phyloP scores from a whole-genome alignment of 2,888 invertebrate species.

The Melangyna quadrimaculata region DNA sequence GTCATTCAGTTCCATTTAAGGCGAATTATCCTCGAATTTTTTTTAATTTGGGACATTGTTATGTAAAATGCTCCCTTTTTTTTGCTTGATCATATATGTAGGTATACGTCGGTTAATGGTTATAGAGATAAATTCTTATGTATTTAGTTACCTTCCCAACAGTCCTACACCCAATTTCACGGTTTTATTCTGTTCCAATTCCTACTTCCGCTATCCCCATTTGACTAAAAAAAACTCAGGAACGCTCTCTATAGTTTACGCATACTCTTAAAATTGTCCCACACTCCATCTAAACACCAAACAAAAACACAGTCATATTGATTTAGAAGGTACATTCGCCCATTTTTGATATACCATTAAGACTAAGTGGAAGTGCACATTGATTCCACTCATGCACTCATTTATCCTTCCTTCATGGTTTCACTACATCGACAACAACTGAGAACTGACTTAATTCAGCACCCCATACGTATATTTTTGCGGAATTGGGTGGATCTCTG shows the following conservation, averaged over 20 bases:
- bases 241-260: slow-evolving; percentile 40
- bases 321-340: slow-evolving; percentile 61
- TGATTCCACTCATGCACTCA: not conserved
- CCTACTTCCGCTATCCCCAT: slow-evolving; percentile 1
- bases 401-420: not conserved
- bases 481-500: slow-evolving; percentile 70
- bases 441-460: slow-evolving; percentile 9
- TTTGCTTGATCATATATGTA: no score
- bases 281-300: no score
- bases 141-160: not conserved
- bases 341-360: slow-evolving; percentile 39
- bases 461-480: slow-evolving; percentile 36
- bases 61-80: no score
- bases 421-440: not conserved
- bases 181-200: not conserved
- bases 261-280: not conserved
- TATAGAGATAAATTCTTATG: not conserved
- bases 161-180: not conserved
- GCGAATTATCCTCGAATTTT: no score
- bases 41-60: no score
- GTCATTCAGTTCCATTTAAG: no score
- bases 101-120: not conserved
- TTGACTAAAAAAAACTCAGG: not conserved
- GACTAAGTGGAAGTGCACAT: not conserved
- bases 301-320: slow-evolving; percentile 50